Conservation (phyloP, 2,113 vertebrate species). For the Nothoprocta pentlandii region DNA sequence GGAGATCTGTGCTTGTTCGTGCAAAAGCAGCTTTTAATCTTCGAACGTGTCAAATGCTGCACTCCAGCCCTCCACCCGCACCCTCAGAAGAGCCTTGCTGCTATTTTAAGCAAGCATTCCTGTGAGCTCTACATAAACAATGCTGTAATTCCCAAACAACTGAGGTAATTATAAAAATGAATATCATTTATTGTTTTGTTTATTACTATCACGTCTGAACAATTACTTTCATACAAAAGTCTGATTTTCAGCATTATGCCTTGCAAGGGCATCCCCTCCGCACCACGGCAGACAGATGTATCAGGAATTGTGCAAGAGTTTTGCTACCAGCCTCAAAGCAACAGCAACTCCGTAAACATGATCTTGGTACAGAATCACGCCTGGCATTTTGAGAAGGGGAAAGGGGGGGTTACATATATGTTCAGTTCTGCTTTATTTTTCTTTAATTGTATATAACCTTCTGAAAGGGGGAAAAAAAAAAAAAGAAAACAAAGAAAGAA, state of each 20-base stretch:
- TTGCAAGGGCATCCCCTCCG: slow-evolving; percentile 32
- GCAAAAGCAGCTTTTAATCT: not conserved
- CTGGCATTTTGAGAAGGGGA: not conserved
- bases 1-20: not conserved
- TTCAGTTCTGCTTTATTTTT: slow-evolving; percentile 1
- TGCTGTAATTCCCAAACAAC: slow-evolving; percentile 69
- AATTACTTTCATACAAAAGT: slow-evolving; percentile 75
- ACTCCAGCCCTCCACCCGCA: not conserved
- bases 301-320: slow-evolving; percentile 56
- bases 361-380: slow-evolving; percentile 41
- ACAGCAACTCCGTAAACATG: slow-evolving; percentile 65
- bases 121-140: slow-evolving; percentile 26
- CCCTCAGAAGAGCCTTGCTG: not conserved
- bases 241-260: slow-evolving; percentile 50
- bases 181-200: slow-evolving; percentile 80
- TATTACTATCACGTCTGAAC: slow-evolving; percentile 74
- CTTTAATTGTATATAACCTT: not conserved
- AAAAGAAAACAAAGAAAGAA: not conserved
- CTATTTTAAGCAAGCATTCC: slow-evolving; percentile 17
- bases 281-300: not conserved
- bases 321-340: slow-evolving; percentile 47
- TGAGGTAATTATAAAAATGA: slow-evolving; percentile 80
- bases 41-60: not conserved
- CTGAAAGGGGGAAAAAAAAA: not conserved
- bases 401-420: slow-evolving; percentile 12